phyloP scores from a whole-genome alignment of 37 sponge, comb jelly and placozoan species.

The Aplysina aerophoba region DNA sequence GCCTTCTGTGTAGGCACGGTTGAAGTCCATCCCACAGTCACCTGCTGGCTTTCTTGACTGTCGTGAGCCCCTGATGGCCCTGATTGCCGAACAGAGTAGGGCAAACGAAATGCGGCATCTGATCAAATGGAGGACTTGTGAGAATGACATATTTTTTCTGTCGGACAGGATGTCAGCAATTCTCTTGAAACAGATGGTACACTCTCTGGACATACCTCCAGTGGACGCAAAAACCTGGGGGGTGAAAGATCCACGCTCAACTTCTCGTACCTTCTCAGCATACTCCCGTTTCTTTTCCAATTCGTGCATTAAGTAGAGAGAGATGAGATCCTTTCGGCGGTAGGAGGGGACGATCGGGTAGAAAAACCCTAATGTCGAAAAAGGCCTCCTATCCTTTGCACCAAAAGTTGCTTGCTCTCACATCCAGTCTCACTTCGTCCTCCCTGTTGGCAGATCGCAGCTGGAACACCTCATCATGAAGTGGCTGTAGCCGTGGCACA shows the following conservation, averaged over 20 bases:
- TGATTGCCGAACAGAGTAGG: constrained; percentile 6
- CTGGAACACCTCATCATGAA: constrained; percentile 13
- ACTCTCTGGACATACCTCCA: constrained; percentile 26
- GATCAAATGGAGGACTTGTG: neutral
- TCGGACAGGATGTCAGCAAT: neutral
- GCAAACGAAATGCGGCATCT: constrained; percentile 5
- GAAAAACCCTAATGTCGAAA: too few species aligned
- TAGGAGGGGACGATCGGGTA: too few species aligned
- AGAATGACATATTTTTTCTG: neutral
- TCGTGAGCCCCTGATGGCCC: constrained; percentile 18
- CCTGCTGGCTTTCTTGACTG: too few species aligned
- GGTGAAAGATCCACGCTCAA: constrained; percentile 19
- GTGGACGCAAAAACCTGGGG: constrained; percentile 10
- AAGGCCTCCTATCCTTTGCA: too few species aligned
- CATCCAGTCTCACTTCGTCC: too few species aligned
- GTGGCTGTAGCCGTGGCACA: constrained; percentile 10
- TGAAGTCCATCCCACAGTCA: too few species aligned
- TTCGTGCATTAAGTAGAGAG: too few species aligned
- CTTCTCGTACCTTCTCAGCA: too few species aligned
- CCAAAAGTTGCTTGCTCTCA: too few species aligned
- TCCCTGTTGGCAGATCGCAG: neutral
- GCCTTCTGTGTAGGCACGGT: too few species aligned
- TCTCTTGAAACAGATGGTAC: neutral
- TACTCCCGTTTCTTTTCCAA: too few species aligned
- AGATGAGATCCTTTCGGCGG: too few species aligned